These are phyloP conservation scores for Sakesphorus luctuosus DNA, from an alignment of 2,113 vertebrate genomes.

Conservation along the genomic window DNA sequence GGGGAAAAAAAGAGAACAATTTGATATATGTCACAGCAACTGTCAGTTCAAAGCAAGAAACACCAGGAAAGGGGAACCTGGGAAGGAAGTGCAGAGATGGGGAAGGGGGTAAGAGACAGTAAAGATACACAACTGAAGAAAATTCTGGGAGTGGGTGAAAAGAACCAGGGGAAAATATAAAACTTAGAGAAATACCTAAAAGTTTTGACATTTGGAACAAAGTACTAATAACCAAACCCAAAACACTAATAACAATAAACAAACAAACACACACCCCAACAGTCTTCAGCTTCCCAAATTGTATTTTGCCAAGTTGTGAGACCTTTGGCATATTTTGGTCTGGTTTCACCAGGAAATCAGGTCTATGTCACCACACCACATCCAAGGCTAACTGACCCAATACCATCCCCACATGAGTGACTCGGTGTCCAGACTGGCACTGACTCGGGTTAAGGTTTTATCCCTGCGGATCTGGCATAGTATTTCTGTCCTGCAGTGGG, in stretches of 20 bases:
- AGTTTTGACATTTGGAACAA: not conserved
- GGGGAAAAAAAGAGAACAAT: not conserved
- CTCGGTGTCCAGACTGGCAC: not conserved
- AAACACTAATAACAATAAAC: not conserved
- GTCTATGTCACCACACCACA: accelerated
- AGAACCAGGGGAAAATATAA: not conserved
- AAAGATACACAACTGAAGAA: not conserved
- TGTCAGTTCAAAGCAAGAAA: not conserved
- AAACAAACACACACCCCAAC: not conserved
- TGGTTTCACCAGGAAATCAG: not conserved
- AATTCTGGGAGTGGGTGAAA: not conserved
- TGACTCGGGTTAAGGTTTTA: not conserved
- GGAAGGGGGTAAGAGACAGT: not conserved
- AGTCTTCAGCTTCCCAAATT: not conserved
- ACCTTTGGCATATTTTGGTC: accelerated
- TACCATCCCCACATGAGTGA: not conserved
- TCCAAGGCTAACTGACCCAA: not conserved
- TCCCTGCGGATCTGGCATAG: not conserved
- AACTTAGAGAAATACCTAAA: not conserved
- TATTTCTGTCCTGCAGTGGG: not conserved
- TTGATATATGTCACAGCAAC: not conserved
- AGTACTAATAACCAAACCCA: not conserved
- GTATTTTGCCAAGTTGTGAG: not conserved
- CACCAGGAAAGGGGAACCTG: not conserved
- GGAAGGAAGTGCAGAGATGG: not conserved